Evolutionary conservation across 1,140 invertebrate genomes (phyloP).

Genomic region (Aradophagus sp.): DNA sequence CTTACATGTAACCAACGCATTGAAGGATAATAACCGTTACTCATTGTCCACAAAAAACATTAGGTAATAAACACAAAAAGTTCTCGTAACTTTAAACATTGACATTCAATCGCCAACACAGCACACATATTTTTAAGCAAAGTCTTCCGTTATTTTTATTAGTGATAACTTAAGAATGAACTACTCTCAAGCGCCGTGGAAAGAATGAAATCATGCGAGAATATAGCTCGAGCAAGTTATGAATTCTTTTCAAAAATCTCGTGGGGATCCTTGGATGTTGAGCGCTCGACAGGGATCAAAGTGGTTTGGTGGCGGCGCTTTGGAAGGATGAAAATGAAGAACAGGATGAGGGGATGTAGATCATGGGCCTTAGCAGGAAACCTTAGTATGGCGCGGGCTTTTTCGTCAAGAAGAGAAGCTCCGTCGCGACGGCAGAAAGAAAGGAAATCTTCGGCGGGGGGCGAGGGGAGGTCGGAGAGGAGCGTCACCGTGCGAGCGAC

Average conservation of each 20-base stretch:
- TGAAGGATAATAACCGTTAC: too few species aligned
- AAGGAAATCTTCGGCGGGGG: constrained; percentile 43
- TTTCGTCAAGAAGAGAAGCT: constrained; percentile 50
- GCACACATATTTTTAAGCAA: too few species aligned
- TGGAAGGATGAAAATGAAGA: constrained; percentile 54
- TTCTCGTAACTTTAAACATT: too few species aligned
- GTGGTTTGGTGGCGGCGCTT: constrained; percentile 59
- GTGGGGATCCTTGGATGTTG: constrained; percentile 67
- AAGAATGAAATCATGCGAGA: constrained; percentile 44
- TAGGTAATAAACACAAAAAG: too few species aligned
- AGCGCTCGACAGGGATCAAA: constrained; percentile 71
- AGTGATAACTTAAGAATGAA: too few species aligned
- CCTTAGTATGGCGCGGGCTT: constrained; percentile 57
- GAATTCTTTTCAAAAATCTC: constrained; percentile 72
- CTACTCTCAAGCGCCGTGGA: background rate
- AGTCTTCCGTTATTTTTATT: too few species aligned
- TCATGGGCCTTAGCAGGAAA: constrained; percentile 61
- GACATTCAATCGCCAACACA: too few species aligned
- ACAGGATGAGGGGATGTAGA: constrained; percentile 53
- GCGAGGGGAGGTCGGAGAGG: constrained; percentile 43
- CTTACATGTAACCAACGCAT: too few species aligned
- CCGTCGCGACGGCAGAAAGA: constrained; percentile 25
- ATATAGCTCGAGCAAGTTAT: constrained; percentile 63
- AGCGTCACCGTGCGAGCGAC: constrained; percentile 57
- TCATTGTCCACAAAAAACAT: too few species aligned